Percentiles rank a stretch among this genome's conserved stretches.
Conservation (phyloP, 37 sponge, comb jelly and placozoan species). For the Beroe ovata region DNA sequence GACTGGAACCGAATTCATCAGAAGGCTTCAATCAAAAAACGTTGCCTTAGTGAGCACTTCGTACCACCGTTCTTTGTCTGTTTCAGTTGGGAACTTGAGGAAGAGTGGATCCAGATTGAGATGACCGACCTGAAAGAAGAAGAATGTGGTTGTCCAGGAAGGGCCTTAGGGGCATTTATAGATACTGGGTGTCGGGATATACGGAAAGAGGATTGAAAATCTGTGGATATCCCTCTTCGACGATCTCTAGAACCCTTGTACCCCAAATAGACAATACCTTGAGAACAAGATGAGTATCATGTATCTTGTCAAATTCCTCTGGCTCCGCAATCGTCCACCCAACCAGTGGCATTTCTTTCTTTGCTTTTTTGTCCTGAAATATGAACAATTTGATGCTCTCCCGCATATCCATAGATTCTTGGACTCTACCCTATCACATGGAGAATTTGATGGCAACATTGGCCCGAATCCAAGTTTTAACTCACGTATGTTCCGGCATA, state of each 20-base stretch:
- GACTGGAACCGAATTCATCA: no score
- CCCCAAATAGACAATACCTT: no score
- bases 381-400: no score
- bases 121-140: constrained; percentile 30
- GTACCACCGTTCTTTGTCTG: constrained; percentile 55
- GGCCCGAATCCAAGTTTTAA: no score
- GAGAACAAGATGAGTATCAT: not conserved
- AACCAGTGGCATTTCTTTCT: constrained; percentile 48
- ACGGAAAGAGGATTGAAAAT: no score
- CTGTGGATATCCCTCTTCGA: no score
- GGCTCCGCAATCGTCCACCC: constrained; percentile 31
- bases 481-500: constrained; percentile 64
- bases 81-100: constrained; percentile 11
- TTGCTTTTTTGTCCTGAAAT: constrained; percentile 27
- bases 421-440: no score
- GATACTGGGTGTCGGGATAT: no score
- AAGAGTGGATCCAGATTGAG: not conserved
- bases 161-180: no score
- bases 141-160: not conserved
- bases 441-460: no score
- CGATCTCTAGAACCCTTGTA: no score
- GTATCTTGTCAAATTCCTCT: constrained; percentile 10
- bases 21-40: constrained; percentile 22
- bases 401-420: no score
- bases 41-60: not conserved